phyloP scores from a whole-genome alignment of 1,140 invertebrate genomes.

The Pogonomyrmex californicus region DNA sequence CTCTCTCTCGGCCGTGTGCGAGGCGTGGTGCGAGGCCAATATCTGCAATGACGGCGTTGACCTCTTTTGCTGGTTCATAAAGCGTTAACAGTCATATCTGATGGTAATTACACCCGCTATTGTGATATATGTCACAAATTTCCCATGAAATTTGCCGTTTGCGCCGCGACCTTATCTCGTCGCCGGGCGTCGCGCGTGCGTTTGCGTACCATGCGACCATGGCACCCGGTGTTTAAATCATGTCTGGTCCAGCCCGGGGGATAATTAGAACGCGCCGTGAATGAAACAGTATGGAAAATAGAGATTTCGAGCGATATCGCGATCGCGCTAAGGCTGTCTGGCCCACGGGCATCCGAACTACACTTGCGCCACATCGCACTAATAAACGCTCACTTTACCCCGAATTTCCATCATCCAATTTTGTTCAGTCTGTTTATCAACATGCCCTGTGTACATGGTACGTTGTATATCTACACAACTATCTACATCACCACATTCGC shows the following conservation, averaged over 20 bases:
- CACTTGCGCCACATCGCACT: slow-evolving; percentile 20
- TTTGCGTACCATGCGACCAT: neutral
- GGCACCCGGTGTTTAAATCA: slow-evolving; percentile 70
- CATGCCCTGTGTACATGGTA: neutral
- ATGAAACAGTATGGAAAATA: slow-evolving; percentile 78
- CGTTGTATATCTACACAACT: neutral
- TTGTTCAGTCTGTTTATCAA: slow-evolving; percentile 1
- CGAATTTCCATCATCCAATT: slow-evolving; percentile 26
- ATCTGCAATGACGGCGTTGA: slow-evolving; percentile 66
- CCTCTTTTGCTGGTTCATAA: slow-evolving; percentile 70
- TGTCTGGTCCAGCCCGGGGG: slow-evolving; percentile 70
- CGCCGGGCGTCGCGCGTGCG: slow-evolving; percentile 6
- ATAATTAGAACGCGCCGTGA: slow-evolving; percentile 81
- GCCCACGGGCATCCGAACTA: neutral
- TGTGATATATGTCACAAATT: slow-evolving; percentile 82
- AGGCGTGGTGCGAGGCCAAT: slow-evolving; percentile 3
- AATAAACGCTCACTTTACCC: slow-evolving; percentile 1
- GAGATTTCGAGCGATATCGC: slow-evolving; percentile 78
- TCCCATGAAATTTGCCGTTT: slow-evolving; percentile 82
- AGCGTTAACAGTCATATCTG: slow-evolving; percentile 72
- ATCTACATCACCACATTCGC: neutral
- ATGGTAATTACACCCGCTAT: slow-evolving; percentile 81
- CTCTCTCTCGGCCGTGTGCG: neutral
- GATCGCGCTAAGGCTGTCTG: slow-evolving; percentile 70
- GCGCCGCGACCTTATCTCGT: slow-evolving; percentile 78